Conservation (phyloP, 2,888 invertebrate genomes). For the Coleophora flavipennella region DNA sequence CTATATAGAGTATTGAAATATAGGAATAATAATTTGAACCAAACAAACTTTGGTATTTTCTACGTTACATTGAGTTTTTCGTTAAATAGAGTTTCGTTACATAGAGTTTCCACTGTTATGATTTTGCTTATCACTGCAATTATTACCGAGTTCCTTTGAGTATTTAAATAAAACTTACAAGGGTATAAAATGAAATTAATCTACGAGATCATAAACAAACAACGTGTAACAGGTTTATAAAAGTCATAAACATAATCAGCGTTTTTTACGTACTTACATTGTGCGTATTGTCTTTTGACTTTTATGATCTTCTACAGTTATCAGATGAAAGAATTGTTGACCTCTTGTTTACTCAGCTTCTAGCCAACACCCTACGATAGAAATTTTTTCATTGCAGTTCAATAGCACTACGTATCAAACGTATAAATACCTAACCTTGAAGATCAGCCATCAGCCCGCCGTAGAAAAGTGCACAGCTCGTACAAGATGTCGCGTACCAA, state of each 20-base stretch:
- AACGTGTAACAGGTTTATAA: background rate
- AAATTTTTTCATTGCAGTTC: background rate
- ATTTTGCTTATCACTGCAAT: background rate
- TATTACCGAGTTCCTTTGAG: background rate
- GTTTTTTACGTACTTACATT: background rate
- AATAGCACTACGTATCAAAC: no score
- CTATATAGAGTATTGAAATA: background rate
- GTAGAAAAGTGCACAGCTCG: background rate
- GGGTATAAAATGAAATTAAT: constrained; percentile 67
- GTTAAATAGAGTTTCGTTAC: background rate
- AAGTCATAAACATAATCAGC: background rate
- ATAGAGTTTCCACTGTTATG: no score
- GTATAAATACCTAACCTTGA: background rate
- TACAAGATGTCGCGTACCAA: background rate
- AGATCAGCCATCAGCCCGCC: no score
- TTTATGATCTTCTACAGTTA: background rate
- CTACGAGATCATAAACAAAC: background rate
- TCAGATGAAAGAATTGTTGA: background rate
- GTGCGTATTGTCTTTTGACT: background rate
- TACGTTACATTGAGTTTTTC: background rate
- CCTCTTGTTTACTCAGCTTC: background rate
- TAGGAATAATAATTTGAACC: background rate
- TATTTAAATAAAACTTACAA: constrained; percentile 52
- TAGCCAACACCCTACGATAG: background rate
- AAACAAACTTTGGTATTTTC: background rate